Conservation (phyloP, 2,113 vertebrate species). For the Oreocharis arfaki region DNA sequence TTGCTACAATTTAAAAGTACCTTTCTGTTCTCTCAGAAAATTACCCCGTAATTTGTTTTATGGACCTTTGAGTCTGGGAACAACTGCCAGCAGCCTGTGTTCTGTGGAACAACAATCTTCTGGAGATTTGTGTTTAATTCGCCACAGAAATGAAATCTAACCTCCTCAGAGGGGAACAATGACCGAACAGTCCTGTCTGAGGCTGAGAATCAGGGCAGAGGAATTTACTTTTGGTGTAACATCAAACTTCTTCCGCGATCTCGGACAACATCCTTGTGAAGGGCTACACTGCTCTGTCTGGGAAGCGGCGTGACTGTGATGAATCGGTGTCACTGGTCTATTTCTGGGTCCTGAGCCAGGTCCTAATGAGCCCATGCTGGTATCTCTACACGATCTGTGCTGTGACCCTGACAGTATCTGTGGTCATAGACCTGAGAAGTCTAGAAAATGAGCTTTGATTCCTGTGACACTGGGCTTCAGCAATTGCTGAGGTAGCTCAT, state of each 20-base stretch:
- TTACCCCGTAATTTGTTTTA: neutral
- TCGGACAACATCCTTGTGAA: neutral
- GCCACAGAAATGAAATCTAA: conserved; percentile 19
- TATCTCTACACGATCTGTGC: too few relatives aligned
- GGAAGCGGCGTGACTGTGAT: neutral
- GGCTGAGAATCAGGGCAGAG: neutral
- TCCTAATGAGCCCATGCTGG: neutral
- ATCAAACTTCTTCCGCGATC: neutral
- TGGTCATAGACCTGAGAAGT: neutral
- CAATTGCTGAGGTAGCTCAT: neutral
- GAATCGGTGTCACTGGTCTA: neutral
- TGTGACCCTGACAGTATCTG: neutral
- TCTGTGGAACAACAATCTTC: neutral
- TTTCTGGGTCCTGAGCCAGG: neutral
- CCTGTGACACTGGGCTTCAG: neutral
- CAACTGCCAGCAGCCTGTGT: neutral
- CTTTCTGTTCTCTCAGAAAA: neutral
- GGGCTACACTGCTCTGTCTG: neutral
- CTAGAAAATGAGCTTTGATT: neutral
- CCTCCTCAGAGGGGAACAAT: neutral
- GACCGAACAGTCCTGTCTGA: neutral
- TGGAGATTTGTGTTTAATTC: neutral
- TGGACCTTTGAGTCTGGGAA: neutral
- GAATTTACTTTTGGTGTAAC: neutral
- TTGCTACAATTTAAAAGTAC: neutral